Base-by-base conservation (phyloP, 2,888 invertebrate genomes). In the Entomobrya proxima region DNA sequence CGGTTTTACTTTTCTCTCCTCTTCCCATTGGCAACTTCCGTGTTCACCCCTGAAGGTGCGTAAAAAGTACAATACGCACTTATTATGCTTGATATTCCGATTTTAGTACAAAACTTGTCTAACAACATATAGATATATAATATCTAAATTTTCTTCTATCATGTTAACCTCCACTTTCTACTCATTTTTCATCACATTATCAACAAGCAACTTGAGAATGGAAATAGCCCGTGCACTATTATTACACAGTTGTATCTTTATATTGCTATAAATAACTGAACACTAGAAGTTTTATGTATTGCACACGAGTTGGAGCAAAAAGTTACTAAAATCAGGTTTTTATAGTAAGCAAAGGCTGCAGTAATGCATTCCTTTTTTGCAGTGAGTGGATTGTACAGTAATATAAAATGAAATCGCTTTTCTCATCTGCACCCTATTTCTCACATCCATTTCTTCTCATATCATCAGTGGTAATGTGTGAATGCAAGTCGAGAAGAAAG, bases 21-120 rank as follows among this genome's bases (percentile, higher is more conserved):
- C 47, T 72, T 37, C 69, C 24, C 15, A 27, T 55, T 76, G 55
- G 55, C 44, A 72, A 72, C 81, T 81, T 81, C 81, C 81, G 74
- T 81, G 72, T 74, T 81, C 81, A 44, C 69, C 44, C 69, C 81
- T 58, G 24, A 74, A 81, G 74, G 74, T 81, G 81, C 58, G 40
- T 44, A 72, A 74, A 79, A 79, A 52, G 27, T 40, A 44, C 58
- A 61, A 18, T 76, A 44, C 24, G 35, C n/a, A 75, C 24, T 6
- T 27, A n/a, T 55, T 55, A n/a, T n/a, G n/a, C n/a, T 40, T 15
- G 15, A 40, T 27, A 37, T 64, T 58, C 37, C 44, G 67, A 72
- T 11, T 69, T 11, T 40, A 24, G 27, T 37, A 13, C 40, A 32
- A 30, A 32, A 55, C 32, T n/a, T 1, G 58, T 32, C 3, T 40